phyloP scores from a whole-genome alignment of 1,140 invertebrate species.

The Zaprionus vittiger region DNA sequence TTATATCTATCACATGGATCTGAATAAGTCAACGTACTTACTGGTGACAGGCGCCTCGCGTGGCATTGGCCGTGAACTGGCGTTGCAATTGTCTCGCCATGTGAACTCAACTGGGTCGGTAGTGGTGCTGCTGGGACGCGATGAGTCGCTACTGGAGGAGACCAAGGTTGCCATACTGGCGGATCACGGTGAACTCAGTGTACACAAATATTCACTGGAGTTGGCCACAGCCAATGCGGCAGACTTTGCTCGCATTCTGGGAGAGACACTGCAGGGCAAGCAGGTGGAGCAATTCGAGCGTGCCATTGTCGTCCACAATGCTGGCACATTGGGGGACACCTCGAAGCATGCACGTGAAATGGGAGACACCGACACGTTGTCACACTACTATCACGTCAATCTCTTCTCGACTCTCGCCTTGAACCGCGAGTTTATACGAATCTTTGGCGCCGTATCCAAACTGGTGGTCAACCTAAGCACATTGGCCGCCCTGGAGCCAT shows the following conservation, averaged over 20 bases:
- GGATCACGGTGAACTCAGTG: slow-evolving; percentile 82
- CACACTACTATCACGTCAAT: slow-evolving; percentile 91
- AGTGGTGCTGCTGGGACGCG: slow-evolving; percentile 91
- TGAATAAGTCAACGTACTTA: slow-evolving; percentile 85
- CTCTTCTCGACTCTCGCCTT: slow-evolving; percentile 91
- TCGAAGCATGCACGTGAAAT: slow-evolving; percentile 87
- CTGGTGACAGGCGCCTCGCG: slow-evolving; percentile 94
- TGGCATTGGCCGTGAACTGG: slow-evolving; percentile 93
- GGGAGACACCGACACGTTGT: slow-evolving; percentile 87
- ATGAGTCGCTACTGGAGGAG: slow-evolving; percentile 87
- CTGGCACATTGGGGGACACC: slow-evolving; percentile 92
- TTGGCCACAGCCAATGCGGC: slow-evolving; percentile 83
- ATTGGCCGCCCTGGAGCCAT: slow-evolving; percentile 90
- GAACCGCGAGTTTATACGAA: slow-evolving; percentile 90
- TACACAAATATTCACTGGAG: slow-evolving; percentile 87
- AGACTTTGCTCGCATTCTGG: slow-evolving; percentile 62
- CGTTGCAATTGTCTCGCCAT: slow-evolving; percentile 87
- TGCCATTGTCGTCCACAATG: slow-evolving; percentile 94
- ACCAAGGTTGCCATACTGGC: slow-evolving; percentile 86
- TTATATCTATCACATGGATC: slow-evolving; percentile 48
- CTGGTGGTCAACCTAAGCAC: slow-evolving; percentile 95
- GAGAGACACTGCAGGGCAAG: slow-evolving; percentile 24
- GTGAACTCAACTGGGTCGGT: slow-evolving; percentile 87
- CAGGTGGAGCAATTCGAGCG: slow-evolving; percentile 86
- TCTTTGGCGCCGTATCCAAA: slow-evolving; percentile 84